Evolutionary conservation across 2,797 vertebrate species (phyloP).

Genomic region (Cephalopachus bancanus): DNA sequence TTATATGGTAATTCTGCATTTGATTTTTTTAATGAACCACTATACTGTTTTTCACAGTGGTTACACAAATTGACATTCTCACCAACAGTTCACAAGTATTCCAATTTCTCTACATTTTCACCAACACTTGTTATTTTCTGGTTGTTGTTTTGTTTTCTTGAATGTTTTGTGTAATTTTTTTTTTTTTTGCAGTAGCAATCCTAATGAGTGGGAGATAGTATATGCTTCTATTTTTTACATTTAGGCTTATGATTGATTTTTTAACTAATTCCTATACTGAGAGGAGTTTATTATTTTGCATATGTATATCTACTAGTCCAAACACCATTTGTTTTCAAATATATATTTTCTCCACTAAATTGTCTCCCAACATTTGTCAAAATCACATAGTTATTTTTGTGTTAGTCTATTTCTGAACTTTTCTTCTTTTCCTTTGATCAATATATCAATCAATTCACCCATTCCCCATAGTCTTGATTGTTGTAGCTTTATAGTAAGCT

Average conservation of each 20-base stretch:
- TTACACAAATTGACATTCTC: background rate
- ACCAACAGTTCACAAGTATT: background rate
- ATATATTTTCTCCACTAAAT: background rate
- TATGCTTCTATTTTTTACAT: background rate
- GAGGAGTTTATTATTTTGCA: background rate
- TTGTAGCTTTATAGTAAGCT: background rate
- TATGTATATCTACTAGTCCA: background rate
- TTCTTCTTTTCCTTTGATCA: background rate
- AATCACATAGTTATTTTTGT: background rate
- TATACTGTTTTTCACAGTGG: background rate
- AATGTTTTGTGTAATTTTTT: background rate
- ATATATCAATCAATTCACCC: background rate
- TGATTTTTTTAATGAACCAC: background rate
- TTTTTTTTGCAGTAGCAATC: background rate
- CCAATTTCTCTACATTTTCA: background rate
- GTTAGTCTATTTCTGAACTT: background rate
- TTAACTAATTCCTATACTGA: background rate
- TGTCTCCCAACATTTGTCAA: background rate
- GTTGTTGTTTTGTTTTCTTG: background rate
- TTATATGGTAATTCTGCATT: background rate
- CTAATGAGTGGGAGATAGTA: background rate
- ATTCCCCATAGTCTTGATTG: background rate
- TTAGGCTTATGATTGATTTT: background rate
- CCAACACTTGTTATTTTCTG: background rate
- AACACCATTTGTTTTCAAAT: background rate